Evolutionary conservation across 2,888 invertebrate species (phyloP).

Genomic region (Escarpia spicata): DNA sequence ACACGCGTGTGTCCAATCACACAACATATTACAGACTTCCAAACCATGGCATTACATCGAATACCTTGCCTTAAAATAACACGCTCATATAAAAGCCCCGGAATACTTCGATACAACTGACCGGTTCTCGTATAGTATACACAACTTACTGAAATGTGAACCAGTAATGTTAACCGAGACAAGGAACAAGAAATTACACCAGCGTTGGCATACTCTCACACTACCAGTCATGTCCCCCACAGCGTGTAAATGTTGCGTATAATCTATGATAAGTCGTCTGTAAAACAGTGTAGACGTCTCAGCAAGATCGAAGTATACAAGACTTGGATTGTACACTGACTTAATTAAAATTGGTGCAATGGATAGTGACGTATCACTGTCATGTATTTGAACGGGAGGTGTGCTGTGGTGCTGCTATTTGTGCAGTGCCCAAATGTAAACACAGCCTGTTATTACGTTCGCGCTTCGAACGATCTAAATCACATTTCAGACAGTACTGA

Average conservation of each 20-base stretch:
- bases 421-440: too few relatives aligned
- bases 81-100: not conserved
- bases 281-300: too few relatives aligned
- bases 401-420: too few relatives aligned
- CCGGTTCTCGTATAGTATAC: not conserved
- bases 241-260: not conserved
- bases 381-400: too few relatives aligned
- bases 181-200: not conserved
- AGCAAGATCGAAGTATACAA: not conserved
- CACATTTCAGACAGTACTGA: too few relatives aligned
- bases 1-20: constrained; percentile 2
- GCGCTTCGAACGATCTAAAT: too few relatives aligned
- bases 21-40: not conserved
- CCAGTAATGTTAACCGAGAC: not conserved
- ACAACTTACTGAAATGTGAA: not conserved
- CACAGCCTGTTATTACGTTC: too few relatives aligned
- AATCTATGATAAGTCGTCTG: not conserved
- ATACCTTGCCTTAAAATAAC: not conserved
- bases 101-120: not conserved
- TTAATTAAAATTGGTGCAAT: not conserved
- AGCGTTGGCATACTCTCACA: not conserved
- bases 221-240: not conserved
- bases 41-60: not conserved
- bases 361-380: not conserved
- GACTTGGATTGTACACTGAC: not conserved